Base-by-base conservation (phyloP, 2,113 vertebrate species). In the Carassius carassius region DNA sequence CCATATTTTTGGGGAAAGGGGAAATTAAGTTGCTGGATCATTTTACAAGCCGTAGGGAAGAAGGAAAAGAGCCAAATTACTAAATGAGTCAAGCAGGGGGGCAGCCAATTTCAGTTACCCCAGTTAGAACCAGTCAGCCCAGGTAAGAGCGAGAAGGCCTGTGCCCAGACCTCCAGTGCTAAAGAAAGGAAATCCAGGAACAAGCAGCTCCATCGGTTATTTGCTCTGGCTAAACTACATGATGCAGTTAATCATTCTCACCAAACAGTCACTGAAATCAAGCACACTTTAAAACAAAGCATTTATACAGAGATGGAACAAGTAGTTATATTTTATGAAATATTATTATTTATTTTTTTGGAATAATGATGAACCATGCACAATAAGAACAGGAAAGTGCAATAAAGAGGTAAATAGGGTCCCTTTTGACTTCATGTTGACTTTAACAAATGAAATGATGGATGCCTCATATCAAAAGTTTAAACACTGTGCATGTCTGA, bases 1-100 rank as follows among this genome's bases (percentile, higher is more conserved):
- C 90, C 91, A 92, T 91, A 88, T 90, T 81, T 81, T 17, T 25
- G 75, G 76, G 84, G 11, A 88, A 82, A 90, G 90, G 87, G 90
- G 90, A 91, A 94, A 92, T 93, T 88, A 91, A 93, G 92, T 88
- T 90, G 90, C 91, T 90, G 95, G 94, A 95, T 95, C 94, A 91
- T 94, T 95, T 96, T 94, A 95, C 95, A 94, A 92, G 94, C 92
- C 89, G 91, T 91, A 89, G 92, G 93, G 93, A 92, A 92, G 76
- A 89, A 94, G 95, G 94, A 95, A 95, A 94, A 94, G 92, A 94
- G 93, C 94, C 92, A 95, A 95, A 96, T 93, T 90, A 94, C 93
- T 94, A 91, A 95, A 95, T 88, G 92, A 94, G 93, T 91, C 92
- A 92, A 95, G 95, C 54, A 78, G 91, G 92, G 91, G 74, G 86